Base-by-base conservation (phyloP, 1,140 invertebrate species). In the Glossosoma conforme region DNA sequence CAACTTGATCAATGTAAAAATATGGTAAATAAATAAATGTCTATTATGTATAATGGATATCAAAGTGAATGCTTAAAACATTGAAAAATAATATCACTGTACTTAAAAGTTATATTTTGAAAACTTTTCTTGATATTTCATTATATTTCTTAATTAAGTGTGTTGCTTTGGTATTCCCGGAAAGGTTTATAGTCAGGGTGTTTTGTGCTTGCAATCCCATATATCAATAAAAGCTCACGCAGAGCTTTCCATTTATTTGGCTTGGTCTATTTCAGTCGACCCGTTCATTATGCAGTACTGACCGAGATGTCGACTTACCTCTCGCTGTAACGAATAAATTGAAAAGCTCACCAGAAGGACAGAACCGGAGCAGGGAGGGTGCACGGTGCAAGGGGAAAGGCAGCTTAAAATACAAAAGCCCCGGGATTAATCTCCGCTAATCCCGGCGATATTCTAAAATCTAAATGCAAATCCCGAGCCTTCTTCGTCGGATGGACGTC, bases 361-460 rank as follows among this genome's bases (percentile, higher is more conserved):
- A 48, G 14, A n/a, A 25, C 22, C 2, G 30, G 36, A 40, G 28
- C 44, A 28, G 32, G 30, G 32, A 42, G 43, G 44, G 40, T 44
- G 44, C 33, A 33, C n/a, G n/a, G n/a, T n/a, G n/a, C n/a, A n/a
- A n/a, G n/a, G n/a, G n/a, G n/a, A 25, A 48, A 43, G 46, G 37
- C 33, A 46, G 46, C 42, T 57, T 57, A 52, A 57, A 57, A 49
- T 52, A 50, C 50, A 35, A 52, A 53, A 52, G 45, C 46, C 19
- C 51, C 24, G 20, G 52, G 52, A 54, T 58, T 58, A 54, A 58
- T 58, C 43, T 32, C n/a, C 43, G 37, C 37, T 58, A 54, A 58
- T 58, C 56, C 52, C 15, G 36, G 47, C 56, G 47, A 58, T 58
- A 58, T 58, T 58, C 56, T 58, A 58, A 58, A 54, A 58, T 58